Conservation (phyloP, 2,113 vertebrate genomes). For the Myrmecobius fasciatus region DNA sequence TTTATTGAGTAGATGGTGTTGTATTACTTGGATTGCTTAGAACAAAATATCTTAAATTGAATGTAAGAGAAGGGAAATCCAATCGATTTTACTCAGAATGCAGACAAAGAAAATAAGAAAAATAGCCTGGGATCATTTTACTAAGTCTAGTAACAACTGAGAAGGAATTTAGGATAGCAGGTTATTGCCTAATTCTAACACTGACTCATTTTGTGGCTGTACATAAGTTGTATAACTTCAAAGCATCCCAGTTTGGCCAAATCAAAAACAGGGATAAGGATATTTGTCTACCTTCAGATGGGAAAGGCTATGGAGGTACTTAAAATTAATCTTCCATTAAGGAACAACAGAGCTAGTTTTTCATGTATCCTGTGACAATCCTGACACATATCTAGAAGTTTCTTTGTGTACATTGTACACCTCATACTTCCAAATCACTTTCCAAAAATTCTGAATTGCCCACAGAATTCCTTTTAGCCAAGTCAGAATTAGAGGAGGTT, state of each 20-base stretch:
- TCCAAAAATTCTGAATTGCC: slow-evolving; percentile 64
- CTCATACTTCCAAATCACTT: slow-evolving; percentile 73
- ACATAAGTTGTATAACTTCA: slow-evolving; percentile 71
- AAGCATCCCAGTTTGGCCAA: slow-evolving; percentile 68
- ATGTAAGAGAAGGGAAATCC: not conserved
- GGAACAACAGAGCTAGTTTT: slow-evolving; percentile 74
- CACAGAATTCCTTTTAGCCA: slow-evolving; percentile 73
- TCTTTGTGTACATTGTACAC: slow-evolving; percentile 56
- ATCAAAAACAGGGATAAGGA: slow-evolving; percentile 67
- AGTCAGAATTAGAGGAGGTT: slow-evolving; percentile 64
- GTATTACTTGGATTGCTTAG: slow-evolving; percentile 22
- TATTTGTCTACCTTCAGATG: slow-evolving; percentile 64
- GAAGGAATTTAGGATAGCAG: slow-evolving; percentile 51
- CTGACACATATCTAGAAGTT: slow-evolving; percentile 74
- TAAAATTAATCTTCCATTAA: slow-evolving; percentile 65
- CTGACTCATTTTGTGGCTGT: slow-evolving; percentile 69
- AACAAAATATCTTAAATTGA: slow-evolving; percentile 12
- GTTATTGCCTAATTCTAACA: slow-evolving; percentile 74
- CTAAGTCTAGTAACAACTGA: slow-evolving; percentile 46
- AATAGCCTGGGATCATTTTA: slow-evolving; percentile 42
- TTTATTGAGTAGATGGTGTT: slow-evolving; percentile 11
- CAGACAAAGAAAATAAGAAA: slow-evolving; percentile 37
- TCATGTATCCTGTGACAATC: slow-evolving; percentile 64
- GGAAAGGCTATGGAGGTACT: slow-evolving; percentile 58
- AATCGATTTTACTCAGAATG: not conserved